These are phyloP conservation scores for Drosophila chauvacae DNA, from an alignment of 1,140 invertebrate genomes.

Conservation along the genomic window DNA sequence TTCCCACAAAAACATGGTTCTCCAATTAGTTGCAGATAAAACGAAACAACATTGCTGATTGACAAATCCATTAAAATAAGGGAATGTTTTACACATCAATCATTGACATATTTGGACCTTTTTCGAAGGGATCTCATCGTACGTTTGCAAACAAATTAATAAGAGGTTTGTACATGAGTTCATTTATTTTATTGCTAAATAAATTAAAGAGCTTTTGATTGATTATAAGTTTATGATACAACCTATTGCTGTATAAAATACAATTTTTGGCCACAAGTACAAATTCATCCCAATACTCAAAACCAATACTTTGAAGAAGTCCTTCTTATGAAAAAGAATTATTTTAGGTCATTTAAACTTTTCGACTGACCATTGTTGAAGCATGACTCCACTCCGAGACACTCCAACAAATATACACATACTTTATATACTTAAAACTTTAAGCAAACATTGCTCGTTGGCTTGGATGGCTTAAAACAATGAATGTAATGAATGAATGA, in stretches of 20 bases:
- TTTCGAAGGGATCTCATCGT: neutral
- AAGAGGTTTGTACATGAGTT: neutral
- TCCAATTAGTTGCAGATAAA: constrained; percentile 54
- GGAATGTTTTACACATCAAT: constrained; percentile 21
- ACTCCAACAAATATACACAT: constrained; percentile 7
- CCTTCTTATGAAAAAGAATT: constrained; percentile 1
- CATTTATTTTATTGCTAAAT: too few species aligned
- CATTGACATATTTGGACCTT: constrained; percentile 15
- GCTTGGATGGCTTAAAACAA: constrained; percentile 56
- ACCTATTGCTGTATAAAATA: too few species aligned
- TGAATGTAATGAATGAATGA: constrained; percentile 59
- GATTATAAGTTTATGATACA: too few species aligned
- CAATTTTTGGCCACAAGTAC: neutral
- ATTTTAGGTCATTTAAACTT: constrained; percentile 23
- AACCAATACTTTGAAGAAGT: neutral
- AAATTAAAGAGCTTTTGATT: too few species aligned
- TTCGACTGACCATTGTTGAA: neutral
- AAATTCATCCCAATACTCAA: neutral
- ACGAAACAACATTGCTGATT: constrained; percentile 29
- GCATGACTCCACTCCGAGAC: constrained; percentile 5
- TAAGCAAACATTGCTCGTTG: constrained; percentile 54
- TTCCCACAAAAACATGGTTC: constrained; percentile 26
- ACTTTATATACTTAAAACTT: constrained; percentile 41
- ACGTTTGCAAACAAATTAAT: neutral
- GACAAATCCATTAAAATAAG: constrained; percentile 43